A percentile compares a stretch with the other conserved stretches of the same genome.
These are phyloP conservation scores for Melinaea menophilus DNA, from an alignment of 2,888 invertebrate genomes.

Conservation along the genomic window DNA sequence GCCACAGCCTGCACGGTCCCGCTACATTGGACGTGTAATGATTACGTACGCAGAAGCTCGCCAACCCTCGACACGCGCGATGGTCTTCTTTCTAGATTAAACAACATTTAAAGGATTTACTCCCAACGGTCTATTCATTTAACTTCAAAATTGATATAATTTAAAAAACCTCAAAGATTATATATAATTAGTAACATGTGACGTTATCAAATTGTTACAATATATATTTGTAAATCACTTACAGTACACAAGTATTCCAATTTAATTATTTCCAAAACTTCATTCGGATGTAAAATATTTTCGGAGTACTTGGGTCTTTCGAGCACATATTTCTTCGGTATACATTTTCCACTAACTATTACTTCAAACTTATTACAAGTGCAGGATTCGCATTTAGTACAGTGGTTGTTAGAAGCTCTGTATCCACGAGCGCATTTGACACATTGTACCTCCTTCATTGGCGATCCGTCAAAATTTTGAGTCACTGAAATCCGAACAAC, in stretches of 20 bases:
- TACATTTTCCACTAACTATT: slow-evolving; percentile 51
- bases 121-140: too few relatives aligned
- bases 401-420: slow-evolving; percentile 45
- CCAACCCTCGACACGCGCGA: slow-evolving; percentile 51
- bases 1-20: slow-evolving; percentile 65
- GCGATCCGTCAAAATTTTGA: slow-evolving; percentile 63
- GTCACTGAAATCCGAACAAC: slow-evolving; percentile 47
- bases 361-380: slow-evolving; percentile 50
- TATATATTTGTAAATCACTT: slow-evolving; percentile 33
- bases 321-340: slow-evolving; percentile 53
- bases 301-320: slow-evolving; percentile 57
- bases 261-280: slow-evolving; percentile 56
- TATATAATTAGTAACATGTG: too few relatives aligned
- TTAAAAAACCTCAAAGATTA: slow-evolving; percentile 4
- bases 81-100: slow-evolving; percentile 31
- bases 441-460: slow-evolving; percentile 64
- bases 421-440: slow-evolving; percentile 63
- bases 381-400: slow-evolving; percentile 58
- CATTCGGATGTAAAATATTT: slow-evolving; percentile 48
- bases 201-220: too few relatives aligned
- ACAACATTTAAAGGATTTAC: not conserved
- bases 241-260: slow-evolving; percentile 65
- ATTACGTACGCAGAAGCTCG: slow-evolving; percentile 55
- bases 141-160: not conserved
- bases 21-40: slow-evolving; percentile 56